Evolutionary conservation across 2,888 invertebrate genomes (phyloP).

Genomic region (Anticlea derivata): DNA sequence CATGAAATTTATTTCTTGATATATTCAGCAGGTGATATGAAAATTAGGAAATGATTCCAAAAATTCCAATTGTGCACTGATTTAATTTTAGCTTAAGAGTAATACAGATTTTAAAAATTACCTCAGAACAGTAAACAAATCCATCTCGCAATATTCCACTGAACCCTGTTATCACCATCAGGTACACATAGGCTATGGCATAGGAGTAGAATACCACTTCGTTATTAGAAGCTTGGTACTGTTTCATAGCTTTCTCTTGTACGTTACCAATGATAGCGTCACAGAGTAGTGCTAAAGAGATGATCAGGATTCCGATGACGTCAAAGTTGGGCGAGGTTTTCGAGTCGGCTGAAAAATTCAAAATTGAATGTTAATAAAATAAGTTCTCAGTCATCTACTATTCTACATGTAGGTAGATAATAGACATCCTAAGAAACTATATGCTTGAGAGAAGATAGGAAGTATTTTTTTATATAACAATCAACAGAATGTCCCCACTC

Average conservation of each 20-base stretch:
- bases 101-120: slow-evolving; percentile 57
- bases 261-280: slow-evolving; percentile 98
- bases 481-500: too few species aligned
- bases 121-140: slow-evolving; percentile 89
- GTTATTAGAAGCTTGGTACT: slow-evolving; percentile 91
- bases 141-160: slow-evolving; percentile 91
- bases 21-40: too few species aligned
- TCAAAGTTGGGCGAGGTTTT: slow-evolving; percentile 90
- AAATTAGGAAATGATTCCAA: too few species aligned
- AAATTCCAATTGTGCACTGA: too few species aligned
- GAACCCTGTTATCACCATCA: slow-evolving; percentile 88
- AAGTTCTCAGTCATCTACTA: too few species aligned
- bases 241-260: slow-evolving; percentile 97
- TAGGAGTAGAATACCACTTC: slow-evolving; percentile 98
- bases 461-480: too few species aligned
- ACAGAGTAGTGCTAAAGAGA: slow-evolving; percentile 93
- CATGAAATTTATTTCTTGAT: too few species aligned
- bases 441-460: too few species aligned
- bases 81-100: background rate
- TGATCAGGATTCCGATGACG: slow-evolving; percentile 88
- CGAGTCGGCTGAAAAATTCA: slow-evolving; percentile 85
- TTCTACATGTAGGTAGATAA: too few species aligned
- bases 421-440: too few species aligned
- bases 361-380: background rate
- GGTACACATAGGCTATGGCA: slow-evolving; percentile 92